phyloP scores from a whole-genome alignment of 2,888 invertebrate genomes.

The Dusona sp. region DNA sequence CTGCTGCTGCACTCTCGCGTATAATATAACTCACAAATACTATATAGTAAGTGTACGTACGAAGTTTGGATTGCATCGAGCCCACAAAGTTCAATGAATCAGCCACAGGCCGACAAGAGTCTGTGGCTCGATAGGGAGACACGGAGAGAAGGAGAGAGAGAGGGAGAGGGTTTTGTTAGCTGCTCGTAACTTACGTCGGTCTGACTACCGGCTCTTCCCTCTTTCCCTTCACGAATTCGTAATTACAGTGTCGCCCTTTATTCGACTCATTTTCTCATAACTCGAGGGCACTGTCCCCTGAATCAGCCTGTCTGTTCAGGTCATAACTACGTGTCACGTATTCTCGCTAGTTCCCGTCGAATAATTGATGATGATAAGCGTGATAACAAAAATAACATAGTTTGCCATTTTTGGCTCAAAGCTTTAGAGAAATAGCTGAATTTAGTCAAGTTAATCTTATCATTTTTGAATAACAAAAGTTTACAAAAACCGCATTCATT shows the following conservation, averaged over 20 bases:
- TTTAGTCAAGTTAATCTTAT: neutral
- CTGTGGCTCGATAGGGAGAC: conserved; percentile 14
- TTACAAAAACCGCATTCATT: no score
- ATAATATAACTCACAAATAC: conserved; percentile 30
- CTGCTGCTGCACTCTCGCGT: conserved; percentile 28
- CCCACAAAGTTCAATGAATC: conserved; percentile 60
- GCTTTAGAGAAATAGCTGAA: neutral
- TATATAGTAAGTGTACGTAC: conserved; percentile 7
- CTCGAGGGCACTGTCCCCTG: conserved; percentile 66
- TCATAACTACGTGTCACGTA: conserved; percentile 6
- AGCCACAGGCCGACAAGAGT: conserved; percentile 53
- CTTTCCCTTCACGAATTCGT: conserved; percentile 71
- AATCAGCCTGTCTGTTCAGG: conserved; percentile 72
- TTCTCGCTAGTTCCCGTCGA: neutral
- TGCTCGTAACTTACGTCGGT: conserved; percentile 54
- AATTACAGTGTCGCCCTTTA: conserved; percentile 72
- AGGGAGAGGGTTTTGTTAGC: conserved; percentile 35
- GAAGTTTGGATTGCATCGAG: conserved; percentile 54
- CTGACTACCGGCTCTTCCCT: conserved; percentile 44
- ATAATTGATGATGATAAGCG: neutral
- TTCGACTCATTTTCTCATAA: conserved; percentile 44
- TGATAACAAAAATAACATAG: neutral
- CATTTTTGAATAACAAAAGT: no score
- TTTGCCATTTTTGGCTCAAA: neutral
- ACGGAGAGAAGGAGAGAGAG: conserved; percentile 8